Evolutionary conservation across 2,888 invertebrate genomes (phyloP).

Genomic region (Corbicula japonica): DNA sequence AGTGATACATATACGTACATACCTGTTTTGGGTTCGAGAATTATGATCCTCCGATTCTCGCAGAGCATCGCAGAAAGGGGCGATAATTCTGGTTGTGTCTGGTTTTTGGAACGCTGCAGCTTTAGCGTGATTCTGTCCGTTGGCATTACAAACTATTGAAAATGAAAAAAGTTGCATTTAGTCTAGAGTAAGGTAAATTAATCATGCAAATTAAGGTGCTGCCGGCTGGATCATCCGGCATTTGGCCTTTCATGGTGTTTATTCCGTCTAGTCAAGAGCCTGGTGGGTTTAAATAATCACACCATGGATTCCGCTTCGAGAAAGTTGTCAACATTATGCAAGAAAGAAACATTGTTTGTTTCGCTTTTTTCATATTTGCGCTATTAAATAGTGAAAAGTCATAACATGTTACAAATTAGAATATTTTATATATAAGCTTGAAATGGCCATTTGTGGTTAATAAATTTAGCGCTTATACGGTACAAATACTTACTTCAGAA

Average conservation of each 20-base stretch:
- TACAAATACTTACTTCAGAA: background rate
- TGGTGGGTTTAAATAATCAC: too few relatives aligned
- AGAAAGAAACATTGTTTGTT: too few relatives aligned
- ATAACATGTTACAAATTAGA: background rate
- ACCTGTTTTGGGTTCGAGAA: slow-evolving; percentile 13
- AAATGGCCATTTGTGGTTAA: background rate
- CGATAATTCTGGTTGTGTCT: slow-evolving; percentile 6
- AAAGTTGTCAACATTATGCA: too few relatives aligned
- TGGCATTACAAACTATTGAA: background rate
- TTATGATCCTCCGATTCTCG: background rate
- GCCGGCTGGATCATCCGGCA: too few relatives aligned
- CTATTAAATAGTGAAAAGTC: background rate
- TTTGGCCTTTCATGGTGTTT: too few relatives aligned
- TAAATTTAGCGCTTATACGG: background rate
- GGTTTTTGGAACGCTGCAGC: slow-evolving; percentile 7
- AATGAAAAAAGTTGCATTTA: too few relatives aligned
- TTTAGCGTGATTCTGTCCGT: background rate
- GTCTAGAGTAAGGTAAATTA: too few relatives aligned
- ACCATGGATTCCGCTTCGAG: too few relatives aligned
- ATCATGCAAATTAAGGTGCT: too few relatives aligned
- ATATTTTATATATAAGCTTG: background rate
- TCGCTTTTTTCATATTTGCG: too few relatives aligned
- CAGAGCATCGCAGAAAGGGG: slow-evolving; percentile 21
- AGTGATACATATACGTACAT: background rate
- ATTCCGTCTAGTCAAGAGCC: too few relatives aligned